Evolutionary conservation across 2,888 invertebrate species (phyloP), one percentile per base, ranked within the genome.

Genomic region (Apamea sordens): DNA sequence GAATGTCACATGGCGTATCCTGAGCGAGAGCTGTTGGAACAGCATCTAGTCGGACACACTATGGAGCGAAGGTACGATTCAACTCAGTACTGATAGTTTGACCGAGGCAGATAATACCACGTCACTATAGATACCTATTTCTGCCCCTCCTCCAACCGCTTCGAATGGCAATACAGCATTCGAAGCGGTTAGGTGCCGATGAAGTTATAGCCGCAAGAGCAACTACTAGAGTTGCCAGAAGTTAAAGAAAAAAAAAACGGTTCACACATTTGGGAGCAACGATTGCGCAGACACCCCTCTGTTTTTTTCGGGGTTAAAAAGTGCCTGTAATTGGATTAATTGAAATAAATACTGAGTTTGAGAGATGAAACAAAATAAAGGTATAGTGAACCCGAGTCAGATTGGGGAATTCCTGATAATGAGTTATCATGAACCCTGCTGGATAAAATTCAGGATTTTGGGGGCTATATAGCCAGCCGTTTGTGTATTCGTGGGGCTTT

Each of bases 1-100:
- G 98, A 98, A 93, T 98, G 98, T 92, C 98, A 99, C 93, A 98
- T 98, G 98, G 98, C 98, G 61, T 98, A 98, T 93, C 98, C 98
- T 6, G 98, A 99, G 93, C 98, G 98, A 82, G 98, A 98, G 83
- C 95, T 98, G 69, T 95, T 99, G 78, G 98, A 99, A 90, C 98
- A 99, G 91, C 98, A 99, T 94, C 97, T 99, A n/a, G 97, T 98
- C 32, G 98, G 98, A 18, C 98, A 99, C 93, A 98, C 98, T 8
- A 97, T 98, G 93, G 99, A 99, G 91, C 97, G 98, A 87, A 97
- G 98, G 97, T 96, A 89, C 6, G 15, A 28, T 59, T 28, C n/a
- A 59, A 59, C 59, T 59, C 6, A 0, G n/a, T 15, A 59, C n/a
- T n/a, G n/a, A 10, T 56, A 10, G 24, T 56, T 56, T 56, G 56